Evolutionary conservation across 2,113 vertebrate genomes (phyloP).

Genomic region (Pachypanchax playfairii): DNA sequence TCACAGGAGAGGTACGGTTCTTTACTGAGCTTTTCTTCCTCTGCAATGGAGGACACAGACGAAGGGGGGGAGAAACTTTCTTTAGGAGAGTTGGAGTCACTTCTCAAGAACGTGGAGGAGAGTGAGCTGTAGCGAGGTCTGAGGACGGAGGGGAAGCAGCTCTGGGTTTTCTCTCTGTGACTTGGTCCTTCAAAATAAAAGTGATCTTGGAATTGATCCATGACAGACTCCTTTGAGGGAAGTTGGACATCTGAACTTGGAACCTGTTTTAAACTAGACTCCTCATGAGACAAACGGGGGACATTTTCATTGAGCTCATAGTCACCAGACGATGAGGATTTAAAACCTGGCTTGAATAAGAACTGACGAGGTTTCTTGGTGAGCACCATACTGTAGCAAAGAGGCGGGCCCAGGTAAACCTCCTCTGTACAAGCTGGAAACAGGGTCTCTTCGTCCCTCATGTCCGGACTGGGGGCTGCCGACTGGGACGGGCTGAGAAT

Average conservation of each 20-base stretch:
- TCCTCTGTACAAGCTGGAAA: conserved; percentile 90
- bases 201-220: conserved; percentile 4
- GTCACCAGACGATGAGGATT: conserved; percentile 1
- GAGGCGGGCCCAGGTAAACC: conserved; percentile 80
- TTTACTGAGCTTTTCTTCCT: conserved; percentile 35
- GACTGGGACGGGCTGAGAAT: not conserved
- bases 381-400: conserved; percentile 74
- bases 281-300: not conserved
- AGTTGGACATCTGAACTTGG: conserved; percentile 1
- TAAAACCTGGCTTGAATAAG: not conserved
- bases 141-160: conserved; percentile 1
- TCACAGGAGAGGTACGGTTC: conserved; percentile 55
- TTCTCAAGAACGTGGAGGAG: conserved; percentile 5
- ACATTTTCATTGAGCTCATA: not conserved
- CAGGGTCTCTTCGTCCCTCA: conserved; percentile 86
- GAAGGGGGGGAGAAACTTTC: conserved; percentile 1
- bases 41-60: conserved; percentile 20
- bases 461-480: conserved; percentile 79
- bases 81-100: conserved; percentile 10
- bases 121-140: conserved; percentile 15
- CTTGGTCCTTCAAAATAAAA: conserved; percentile 10
- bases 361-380: conserved; percentile 47
- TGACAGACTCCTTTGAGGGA: not conserved
- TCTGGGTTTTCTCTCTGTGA: conserved; percentile 4
- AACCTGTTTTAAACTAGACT: not conserved